These are phyloP conservation scores for Moxostoma hubbsi DNA, from an alignment of 2,797 vertebrate species.

Conservation along the genomic window DNA sequence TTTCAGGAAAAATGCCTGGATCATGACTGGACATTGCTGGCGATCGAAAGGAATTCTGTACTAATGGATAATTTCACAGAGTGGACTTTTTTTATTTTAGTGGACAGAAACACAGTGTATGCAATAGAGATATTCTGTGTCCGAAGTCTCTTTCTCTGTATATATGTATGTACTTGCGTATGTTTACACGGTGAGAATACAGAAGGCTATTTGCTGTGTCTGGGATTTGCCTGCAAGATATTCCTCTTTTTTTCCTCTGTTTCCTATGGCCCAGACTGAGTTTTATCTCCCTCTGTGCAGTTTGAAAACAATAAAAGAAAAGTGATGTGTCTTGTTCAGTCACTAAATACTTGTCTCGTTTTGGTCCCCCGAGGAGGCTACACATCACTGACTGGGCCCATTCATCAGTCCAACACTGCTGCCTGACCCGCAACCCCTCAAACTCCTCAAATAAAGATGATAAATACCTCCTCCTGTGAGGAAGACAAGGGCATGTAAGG, in stretches of 20 bases:
- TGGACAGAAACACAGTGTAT: background rate
- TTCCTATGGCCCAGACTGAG: constrained; percentile 52
- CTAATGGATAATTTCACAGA: background rate
- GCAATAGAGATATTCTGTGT: too few species aligned
- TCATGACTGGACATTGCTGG: constrained; percentile 2
- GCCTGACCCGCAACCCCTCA: constrained; percentile 61
- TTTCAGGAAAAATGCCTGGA: background rate
- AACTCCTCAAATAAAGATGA: constrained; percentile 78
- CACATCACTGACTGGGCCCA: constrained; percentile 74
- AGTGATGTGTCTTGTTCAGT: constrained; percentile 81
- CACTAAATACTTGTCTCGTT: constrained; percentile 83
- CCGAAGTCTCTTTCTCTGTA: constrained; percentile 5
- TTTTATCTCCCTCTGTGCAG: constrained; percentile 62
- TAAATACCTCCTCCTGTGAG: constrained; percentile 69
- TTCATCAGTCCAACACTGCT: constrained; percentile 72
- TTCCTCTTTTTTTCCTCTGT: constrained; percentile 38
- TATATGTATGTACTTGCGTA: constrained; percentile 10
- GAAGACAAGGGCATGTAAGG: constrained; percentile 31
- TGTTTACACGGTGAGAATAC: constrained; percentile 28
- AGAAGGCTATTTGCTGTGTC: constrained; percentile 15
- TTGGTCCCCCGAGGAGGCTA: constrained; percentile 77
- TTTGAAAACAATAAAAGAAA: constrained; percentile 81
- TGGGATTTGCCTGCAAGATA: background rate
- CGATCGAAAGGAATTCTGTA: background rate
- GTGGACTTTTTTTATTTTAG: background rate